Percentiles rank a stretch among this genome's conserved stretches.
These are phyloP conservation scores for Hypomesus transpacificus DNA, from an alignment of 2,113 vertebrate genomes.

Conservation along the genomic window DNA sequence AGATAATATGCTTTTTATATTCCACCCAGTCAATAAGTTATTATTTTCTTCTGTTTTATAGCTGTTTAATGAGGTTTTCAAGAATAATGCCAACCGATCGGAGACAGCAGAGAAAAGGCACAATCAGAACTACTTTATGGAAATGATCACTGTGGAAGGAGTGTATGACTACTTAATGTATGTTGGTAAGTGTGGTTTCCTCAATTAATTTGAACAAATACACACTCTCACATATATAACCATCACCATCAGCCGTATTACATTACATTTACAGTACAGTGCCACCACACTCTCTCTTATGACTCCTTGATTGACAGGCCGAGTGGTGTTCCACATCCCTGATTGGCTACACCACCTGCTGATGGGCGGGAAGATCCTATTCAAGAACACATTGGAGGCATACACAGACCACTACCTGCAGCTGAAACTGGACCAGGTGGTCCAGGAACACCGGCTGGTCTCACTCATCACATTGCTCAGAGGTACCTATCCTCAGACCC, in stretches of 20 bases:
- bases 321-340: conserved; percentile 76
- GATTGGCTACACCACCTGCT: conserved; percentile 96
- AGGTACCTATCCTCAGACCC: conserved; percentile 67
- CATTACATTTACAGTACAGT: not conserved
- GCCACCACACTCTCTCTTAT: not conserved
- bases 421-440: conserved; percentile 83
- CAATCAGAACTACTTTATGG: conserved; percentile 97
- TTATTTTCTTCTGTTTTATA: conserved; percentile 49
- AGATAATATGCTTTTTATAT: not conserved
- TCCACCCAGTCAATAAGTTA: not conserved
- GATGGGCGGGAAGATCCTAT: conserved; percentile 89
- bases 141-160: conserved; percentile 89
- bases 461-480: conserved; percentile 94
- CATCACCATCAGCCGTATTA: not conserved
- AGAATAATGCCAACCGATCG: conserved; percentile 93
- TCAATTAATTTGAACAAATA: not conserved
- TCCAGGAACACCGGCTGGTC: conserved; percentile 90
- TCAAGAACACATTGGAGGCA: conserved; percentile 91
- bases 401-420: conserved; percentile 88
- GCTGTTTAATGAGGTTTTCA: conserved; percentile 94
- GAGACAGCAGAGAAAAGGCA: conserved; percentile 86
- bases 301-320: conserved; percentile 66
- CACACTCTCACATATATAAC: not conserved
- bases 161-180: conserved; percentile 96
- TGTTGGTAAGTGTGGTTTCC: conserved; percentile 77